Percentiles rank a stretch among this genome's conserved stretches.
phyloP scores from a whole-genome alignment of 2,888 invertebrate genomes.

The Aelia acuminata region DNA sequence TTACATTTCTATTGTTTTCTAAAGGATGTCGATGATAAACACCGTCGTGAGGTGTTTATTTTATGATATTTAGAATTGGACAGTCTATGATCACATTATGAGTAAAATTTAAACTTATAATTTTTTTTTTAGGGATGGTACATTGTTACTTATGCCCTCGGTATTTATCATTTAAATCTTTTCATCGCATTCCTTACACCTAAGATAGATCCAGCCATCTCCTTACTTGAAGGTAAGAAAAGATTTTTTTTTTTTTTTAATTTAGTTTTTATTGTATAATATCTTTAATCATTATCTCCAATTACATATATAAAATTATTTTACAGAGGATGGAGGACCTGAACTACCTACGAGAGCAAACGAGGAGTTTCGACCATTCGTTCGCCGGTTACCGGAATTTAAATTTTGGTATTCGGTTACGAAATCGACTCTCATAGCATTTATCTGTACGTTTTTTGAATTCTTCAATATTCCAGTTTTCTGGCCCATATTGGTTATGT shows the following conservation, averaged over 20 bases:
- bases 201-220: constrained; percentile 87
- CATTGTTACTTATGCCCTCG: constrained; percentile 98
- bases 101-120: background rate
- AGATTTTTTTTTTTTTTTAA: no score
- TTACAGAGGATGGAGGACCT: constrained; percentile 85
- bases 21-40: no score
- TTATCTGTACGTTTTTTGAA: constrained; percentile 96
- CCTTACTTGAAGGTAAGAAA: constrained; percentile 67
- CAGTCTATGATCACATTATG: no score
- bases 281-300: background rate
- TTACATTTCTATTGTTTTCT: no score
- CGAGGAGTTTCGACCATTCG: constrained; percentile 96
- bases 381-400: constrained; percentile 93
- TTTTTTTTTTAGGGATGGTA: constrained; percentile 94
- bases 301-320: constrained; percentile 40
- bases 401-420: constrained; percentile 99
- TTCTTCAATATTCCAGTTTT: constrained; percentile 99
- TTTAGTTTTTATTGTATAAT: no score
- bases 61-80: no score
- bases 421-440: constrained; percentile 91
- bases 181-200: constrained; percentile 99
- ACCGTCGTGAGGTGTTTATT: no score
- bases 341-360: constrained; percentile 94
- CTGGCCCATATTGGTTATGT: constrained; percentile 99
- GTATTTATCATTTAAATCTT: constrained; percentile 98